Base-by-base conservation (phyloP, 2,888 invertebrate species). In the Plagiodera versicolora region DNA sequence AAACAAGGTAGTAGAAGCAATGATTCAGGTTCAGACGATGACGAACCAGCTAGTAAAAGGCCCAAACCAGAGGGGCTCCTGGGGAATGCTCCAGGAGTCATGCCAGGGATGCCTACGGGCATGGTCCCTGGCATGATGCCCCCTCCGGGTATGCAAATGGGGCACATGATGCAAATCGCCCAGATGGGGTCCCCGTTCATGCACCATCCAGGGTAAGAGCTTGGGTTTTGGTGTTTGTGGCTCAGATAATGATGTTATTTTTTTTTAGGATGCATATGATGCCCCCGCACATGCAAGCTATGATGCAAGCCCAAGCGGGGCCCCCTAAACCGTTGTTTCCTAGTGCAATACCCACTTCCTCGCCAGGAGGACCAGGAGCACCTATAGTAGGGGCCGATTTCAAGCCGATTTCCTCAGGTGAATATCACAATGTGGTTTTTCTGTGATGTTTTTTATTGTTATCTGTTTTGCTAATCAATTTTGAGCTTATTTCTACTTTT, bases 291-390 rank as follows among this genome's bases (percentile, higher is more conserved):
- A 74, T 77, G 74, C 68, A 65, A 39, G 72, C 82, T 19, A 85
- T 86, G 83, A 84, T 85, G 82, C 82, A 81, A 58, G 80, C 81
- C 64, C 82, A 82, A 59, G 81, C 81, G 35, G 83, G 83, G 65
- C 86, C 86, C 1, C 80, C 86, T 1, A 87, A 94, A 77, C 94
- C 94, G 1, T 80, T 95, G 58, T 95, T 95, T 79, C 94, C 94
- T 0, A 89, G 90, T 61, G 89, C 89, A 0, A 89, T 90, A 17
- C 84, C 86, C 44, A 81, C 82, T 58, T 87, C 87, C 48, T 85
- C 89, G 18, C 68, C 72, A 8, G 67, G 67, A 30, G 72, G 71
- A 11, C 81, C 84, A 8, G 83, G 83, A 46, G 81, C 83, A 18
- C 78, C 79, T 68, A 86, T 85, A 10, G 81, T 85, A 10, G 85